Conservation (phyloP, 2,888 invertebrate genomes). For the Sarcophaga caerulescens region DNA sequence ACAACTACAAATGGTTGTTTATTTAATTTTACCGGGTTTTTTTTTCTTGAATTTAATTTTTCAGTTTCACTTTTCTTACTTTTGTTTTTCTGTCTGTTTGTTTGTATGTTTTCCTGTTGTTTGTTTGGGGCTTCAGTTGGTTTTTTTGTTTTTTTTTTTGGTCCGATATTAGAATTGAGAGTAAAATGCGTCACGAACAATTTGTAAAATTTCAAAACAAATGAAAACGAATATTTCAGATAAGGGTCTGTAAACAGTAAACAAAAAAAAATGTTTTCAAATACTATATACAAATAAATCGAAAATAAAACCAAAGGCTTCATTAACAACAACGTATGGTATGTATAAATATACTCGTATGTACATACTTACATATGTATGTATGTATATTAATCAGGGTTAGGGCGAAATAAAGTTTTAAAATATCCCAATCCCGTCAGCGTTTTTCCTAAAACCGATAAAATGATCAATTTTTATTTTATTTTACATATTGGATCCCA, state of each 20-base stretch:
- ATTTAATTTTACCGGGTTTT: not conserved
- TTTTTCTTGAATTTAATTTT: not conserved
- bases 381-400: not conserved
- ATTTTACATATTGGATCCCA: too few relatives aligned
- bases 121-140: not conserved
- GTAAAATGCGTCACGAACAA: slow-evolving; percentile 16
- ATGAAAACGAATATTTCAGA: slow-evolving; percentile 7
- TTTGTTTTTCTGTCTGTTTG: not conserved
- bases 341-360: not conserved
- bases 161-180: not conserved
- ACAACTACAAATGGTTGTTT: slow-evolving; percentile 14
- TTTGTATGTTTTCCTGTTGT: not conserved
- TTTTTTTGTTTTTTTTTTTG: not conserved
- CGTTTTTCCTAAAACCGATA: too few relatives aligned
- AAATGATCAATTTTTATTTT: too few relatives aligned
- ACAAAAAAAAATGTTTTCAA: not conserved
- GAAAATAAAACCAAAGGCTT: not conserved
- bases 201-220: slow-evolving; percentile 17
- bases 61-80: not conserved
- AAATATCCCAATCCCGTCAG: too few relatives aligned
- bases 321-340: slow-evolving; percentile 14
- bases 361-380: not conserved
- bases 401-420: not conserved
- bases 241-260: slow-evolving; percentile 10
- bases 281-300: not conserved